Conservation (phyloP, 2,888 invertebrate species). For the Apomyelois bistriatella region DNA sequence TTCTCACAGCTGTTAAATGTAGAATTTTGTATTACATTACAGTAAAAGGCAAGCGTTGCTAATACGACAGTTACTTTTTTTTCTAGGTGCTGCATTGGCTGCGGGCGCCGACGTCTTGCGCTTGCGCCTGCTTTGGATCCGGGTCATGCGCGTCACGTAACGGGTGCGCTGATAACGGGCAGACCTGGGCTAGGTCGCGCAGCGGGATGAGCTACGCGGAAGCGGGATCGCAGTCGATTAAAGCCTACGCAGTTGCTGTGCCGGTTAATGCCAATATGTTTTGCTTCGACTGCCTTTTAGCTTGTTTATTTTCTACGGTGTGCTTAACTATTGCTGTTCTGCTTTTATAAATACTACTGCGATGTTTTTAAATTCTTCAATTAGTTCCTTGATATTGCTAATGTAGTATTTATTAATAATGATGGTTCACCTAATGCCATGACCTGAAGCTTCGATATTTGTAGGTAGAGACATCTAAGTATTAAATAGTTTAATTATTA, state of each 20-base stretch:
- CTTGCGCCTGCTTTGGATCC: constrained; percentile 45
- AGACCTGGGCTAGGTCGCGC: constrained; percentile 67
- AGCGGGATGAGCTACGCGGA: constrained; percentile 78
- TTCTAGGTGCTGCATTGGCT: constrained; percentile 15
- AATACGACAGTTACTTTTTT: constrained; percentile 39
- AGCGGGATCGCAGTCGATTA: constrained; percentile 63
- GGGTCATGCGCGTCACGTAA: constrained; percentile 76
- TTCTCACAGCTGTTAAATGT: background rate
- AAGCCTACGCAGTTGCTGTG: constrained; percentile 31
- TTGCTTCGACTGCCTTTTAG: background rate
- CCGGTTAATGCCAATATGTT: constrained; percentile 10
- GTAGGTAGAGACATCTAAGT: too few species aligned
- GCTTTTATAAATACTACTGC: background rate
- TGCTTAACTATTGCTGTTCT: background rate
- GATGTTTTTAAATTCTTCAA: background rate
- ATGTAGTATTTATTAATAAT: too few species aligned
- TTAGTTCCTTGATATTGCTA: too few species aligned
- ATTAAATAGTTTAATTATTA: too few species aligned
- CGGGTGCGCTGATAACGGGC: constrained; percentile 71
- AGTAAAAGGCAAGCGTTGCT: constrained; percentile 1
- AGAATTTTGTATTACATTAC: background rate
- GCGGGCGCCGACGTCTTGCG: constrained; percentile 16
- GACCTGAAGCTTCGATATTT: too few species aligned
- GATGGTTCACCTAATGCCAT: too few species aligned
- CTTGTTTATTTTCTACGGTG: background rate